These are phyloP conservation scores for Calyptommatus sinebrachiatus DNA, from an alignment of 2,113 vertebrate genomes.

Conservation along the genomic window DNA sequence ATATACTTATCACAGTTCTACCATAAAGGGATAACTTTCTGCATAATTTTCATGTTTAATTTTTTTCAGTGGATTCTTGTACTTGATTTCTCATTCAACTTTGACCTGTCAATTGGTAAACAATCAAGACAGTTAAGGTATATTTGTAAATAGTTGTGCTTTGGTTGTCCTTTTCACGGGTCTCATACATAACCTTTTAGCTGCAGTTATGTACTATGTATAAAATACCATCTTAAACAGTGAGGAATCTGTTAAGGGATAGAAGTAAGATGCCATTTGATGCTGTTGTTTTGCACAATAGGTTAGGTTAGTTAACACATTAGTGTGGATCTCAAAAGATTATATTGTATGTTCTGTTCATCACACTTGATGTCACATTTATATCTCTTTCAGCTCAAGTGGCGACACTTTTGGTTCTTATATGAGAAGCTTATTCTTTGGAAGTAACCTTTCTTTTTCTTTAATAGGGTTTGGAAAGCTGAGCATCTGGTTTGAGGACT, in stretches of 20 bases:
- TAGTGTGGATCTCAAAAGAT: background rate
- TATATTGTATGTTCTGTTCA: background rate
- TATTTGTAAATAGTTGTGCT: too few relatives aligned
- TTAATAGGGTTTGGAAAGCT: slow-evolving; percentile 32
- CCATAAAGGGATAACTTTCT: too few relatives aligned
- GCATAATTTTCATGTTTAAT: too few relatives aligned
- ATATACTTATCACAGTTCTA: too few relatives aligned
- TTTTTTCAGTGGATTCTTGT: too few relatives aligned
- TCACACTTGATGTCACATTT: background rate
- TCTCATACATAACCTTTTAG: background rate
- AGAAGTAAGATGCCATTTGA: background rate
- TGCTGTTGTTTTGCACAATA: background rate
- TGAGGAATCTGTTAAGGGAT: background rate
- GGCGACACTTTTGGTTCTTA: background rate
- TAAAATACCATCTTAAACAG: background rate
- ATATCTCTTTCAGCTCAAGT: background rate
- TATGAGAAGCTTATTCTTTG: background rate
- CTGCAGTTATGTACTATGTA: background rate
- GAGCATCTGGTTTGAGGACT: slow-evolving; percentile 25
- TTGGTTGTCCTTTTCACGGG: background rate
- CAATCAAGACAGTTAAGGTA: background rate
- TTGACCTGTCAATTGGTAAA: background rate
- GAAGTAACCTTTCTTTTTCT: slow-evolving; percentile 44
- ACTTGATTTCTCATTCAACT: background rate
- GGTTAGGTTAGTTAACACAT: background rate